Base-by-base conservation (phyloP, 2,797 vertebrate species). In the Scomberomorus guttatus region DNA sequence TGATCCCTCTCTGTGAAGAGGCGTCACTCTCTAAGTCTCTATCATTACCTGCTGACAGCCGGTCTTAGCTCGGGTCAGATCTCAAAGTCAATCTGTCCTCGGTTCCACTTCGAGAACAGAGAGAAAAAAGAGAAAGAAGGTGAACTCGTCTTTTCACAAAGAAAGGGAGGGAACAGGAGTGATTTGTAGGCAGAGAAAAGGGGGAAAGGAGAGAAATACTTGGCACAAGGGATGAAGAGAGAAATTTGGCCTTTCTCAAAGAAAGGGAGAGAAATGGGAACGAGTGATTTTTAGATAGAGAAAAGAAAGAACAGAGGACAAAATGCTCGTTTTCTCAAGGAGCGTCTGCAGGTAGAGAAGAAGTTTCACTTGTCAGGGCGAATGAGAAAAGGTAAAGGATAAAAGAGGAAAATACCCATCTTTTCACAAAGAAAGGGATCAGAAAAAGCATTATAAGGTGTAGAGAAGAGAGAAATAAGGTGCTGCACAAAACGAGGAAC, bases 1-100 rank as follows among this genome's bases (percentile, higher is more conserved):
- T 91, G 89, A 92, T 90, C 87, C 86, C 76, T 76, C 57, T 81
- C 87, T 88, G 86, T 87, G 89, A 89, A 86, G 73, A 89, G 71
- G 88, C 82, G 70, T 85, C 82, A 18, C 80, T 72, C 83, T 56
- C 82, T 92, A 92, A 92, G 88, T 90, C 89, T 87, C 83, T 48
- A 90, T 92, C 87, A 89, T 90, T 89, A 90, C 87, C 88, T 80
- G 87, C 89, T 86, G 90, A 91, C 89, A 91, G 88, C 75, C 44
- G 80, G 90, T 81, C 84, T 89, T 82, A 90, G 76, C 89, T 73
- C 58, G 54, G 89, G 89, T 89, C 88, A 81, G 76, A 88, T 75
- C 85, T 87, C 89, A 89, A 87, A 92, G 90, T 92, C 87, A 83
- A 87, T 83, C 87, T 84, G 83, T 87, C 86, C 88, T 87, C 72